Conservation (phyloP, 1,140 invertebrate species). For the Platyscapa corneri region DNA sequence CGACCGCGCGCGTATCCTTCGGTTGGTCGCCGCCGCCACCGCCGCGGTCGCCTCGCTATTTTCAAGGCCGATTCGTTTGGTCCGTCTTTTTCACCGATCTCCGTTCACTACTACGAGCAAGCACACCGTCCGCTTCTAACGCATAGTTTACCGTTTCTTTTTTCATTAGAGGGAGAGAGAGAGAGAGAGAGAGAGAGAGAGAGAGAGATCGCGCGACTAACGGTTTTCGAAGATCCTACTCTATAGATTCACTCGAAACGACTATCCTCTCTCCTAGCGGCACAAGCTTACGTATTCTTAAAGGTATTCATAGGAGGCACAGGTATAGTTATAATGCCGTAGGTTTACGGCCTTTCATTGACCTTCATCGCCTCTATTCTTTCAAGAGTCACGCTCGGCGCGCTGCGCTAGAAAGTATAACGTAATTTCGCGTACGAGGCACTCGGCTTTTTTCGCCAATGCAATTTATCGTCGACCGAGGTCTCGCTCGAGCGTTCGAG, state of each 20-base stretch:
- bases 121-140: not conserved
- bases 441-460: not conserved
- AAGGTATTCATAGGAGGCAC: slow-evolving; percentile 7
- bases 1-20: not conserved
- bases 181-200: slow-evolving; percentile 10
- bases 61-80: slow-evolving; percentile 36
- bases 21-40: too few relatives aligned
- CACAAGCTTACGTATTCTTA: slow-evolving; percentile 21
- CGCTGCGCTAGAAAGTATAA: not conserved
- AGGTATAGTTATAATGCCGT: not conserved
- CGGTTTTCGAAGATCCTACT: slow-evolving; percentile 42
- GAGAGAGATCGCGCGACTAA: slow-evolving; percentile 35
- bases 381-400: not conserved
- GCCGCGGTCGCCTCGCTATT: not conserved
- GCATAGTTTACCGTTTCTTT: slow-evolving; percentile 48
- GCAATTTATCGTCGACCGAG: not conserved
- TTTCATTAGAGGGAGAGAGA: slow-evolving; percentile 45
- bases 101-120: slow-evolving; percentile 31
- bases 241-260: slow-evolving; percentile 9
- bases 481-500: not conserved
- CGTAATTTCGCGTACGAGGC: not conserved
- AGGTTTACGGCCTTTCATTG: slow-evolving; percentile 26
- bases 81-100: not conserved
- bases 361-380: slow-evolving; percentile 28
- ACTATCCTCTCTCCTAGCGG: not conserved